Base-by-base conservation (phyloP, 2,113 vertebrate species). In the Aix galericulata region DNA sequence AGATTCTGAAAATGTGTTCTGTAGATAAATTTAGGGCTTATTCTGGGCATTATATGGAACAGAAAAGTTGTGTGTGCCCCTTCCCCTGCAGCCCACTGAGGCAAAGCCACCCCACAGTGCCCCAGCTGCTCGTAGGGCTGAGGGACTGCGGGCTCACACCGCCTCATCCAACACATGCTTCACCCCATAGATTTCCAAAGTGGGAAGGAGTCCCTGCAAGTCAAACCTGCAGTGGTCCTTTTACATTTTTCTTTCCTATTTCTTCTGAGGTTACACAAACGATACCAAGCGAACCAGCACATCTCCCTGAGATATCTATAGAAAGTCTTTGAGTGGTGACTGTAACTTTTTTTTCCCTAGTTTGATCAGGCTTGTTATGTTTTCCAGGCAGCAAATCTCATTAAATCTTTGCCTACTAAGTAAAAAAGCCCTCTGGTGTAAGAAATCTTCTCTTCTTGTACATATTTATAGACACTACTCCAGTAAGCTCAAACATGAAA, bases 401-500 rank as follows among this genome's bases (percentile, higher is more conserved):
- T 82, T 81, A 94, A 86, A 89, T 50, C 59, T 87, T 38, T 86
- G 78, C 85, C 82, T 85, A 75, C 2, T 8, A 62, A 90, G 25
- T 60, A 79, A 89, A 79, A 79, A 92, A 85, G 40, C 46, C 36
- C 84, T 69, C 78, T 89, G 89, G 67, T 66, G 40, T 36, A 82
- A 93, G 84, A 82, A 82, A 94, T 63, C 78, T 85, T 82, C 80
- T 76, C 91, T 82, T 85, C 79, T 86, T 12, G 26, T 46, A 76
- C 44, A 6, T 89, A 95, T 95, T 95, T 87, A 94, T 87, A 94
- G 89, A 74, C 82, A 82, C 52, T 73, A 76, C 87, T 95, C 66
- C 73, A 96, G 72, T 62, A 79, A 95, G 89, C 53, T 82, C 78
- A 73, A 89, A 82, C 94, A 91, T 3, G 32, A 86, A 96, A 82